Percentiles rank a stretch among this genome's conserved stretches.
phyloP scores from a whole-genome alignment of 2,797 vertebrate species.

The Cygnus olor region DNA sequence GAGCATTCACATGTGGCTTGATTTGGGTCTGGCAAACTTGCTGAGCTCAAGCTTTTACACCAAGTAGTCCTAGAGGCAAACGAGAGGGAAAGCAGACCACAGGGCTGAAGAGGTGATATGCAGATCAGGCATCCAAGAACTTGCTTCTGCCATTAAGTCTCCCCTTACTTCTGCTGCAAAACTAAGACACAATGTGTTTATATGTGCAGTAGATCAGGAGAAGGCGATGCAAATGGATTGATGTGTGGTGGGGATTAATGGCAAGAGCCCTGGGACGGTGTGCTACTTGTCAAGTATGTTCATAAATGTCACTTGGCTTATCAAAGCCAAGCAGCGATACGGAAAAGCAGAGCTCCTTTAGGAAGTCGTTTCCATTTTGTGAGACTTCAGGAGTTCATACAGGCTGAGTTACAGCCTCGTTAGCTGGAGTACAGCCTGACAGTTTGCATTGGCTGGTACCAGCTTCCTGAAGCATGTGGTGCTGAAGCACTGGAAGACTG shows the following conservation, averaged over 20 bases:
- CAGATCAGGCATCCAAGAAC: neutral
- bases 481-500: neutral
- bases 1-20: neutral
- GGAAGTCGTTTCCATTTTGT: neutral
- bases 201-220: neutral
- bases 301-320: neutral
- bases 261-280: neutral
- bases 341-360: neutral
- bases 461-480: accelerated
- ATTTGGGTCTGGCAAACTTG: neutral
- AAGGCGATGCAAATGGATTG: neutral
- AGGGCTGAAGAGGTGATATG: neutral
- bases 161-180: accelerated
- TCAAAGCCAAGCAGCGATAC: neutral
- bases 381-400: neutral
- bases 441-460: neutral
- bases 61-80: neutral
- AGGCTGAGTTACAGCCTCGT: neutral
- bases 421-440: neutral
- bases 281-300: neutral
- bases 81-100: neutral
- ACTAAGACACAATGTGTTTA: neutral
- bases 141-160: neutral
- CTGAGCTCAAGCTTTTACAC: neutral
- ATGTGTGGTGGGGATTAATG: neutral